Evolutionary conservation across 2,888 invertebrate species (phyloP).

Genomic region (Drepanosiphum platanoidis): DNA sequence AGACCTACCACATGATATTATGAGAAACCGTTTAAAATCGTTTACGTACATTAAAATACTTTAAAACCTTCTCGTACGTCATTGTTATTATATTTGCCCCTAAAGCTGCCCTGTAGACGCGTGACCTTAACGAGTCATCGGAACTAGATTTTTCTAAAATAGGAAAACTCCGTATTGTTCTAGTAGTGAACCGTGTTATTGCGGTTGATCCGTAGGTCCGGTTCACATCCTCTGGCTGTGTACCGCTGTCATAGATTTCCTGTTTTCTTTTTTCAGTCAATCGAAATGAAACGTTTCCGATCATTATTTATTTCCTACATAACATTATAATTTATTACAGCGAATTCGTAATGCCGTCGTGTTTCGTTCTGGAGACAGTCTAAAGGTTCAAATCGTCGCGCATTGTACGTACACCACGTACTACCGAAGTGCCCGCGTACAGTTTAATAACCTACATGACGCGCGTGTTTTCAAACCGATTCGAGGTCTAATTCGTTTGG

Average conservation of each 20-base stretch:
- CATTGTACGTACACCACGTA: no score
- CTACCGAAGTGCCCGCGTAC: background rate
- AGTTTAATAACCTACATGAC: background rate
- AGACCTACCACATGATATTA: background rate
- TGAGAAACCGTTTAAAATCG: background rate
- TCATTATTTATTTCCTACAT: slow-evolving; percentile 24
- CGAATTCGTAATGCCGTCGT: slow-evolving; percentile 25
- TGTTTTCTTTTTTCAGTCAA: slow-evolving; percentile 58
- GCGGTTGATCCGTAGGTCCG: slow-evolving; percentile 58
- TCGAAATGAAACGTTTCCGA: slow-evolving; percentile 50
- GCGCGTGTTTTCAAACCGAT: background rate
- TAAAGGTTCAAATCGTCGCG: background rate
- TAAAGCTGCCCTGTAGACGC: slow-evolving; percentile 7
- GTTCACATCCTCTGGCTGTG: slow-evolving; percentile 30
- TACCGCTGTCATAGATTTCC: slow-evolving; percentile 42
- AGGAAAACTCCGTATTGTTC: slow-evolving; percentile 26
- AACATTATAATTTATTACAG: slow-evolving; percentile 40
- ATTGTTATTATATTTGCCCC: background rate
- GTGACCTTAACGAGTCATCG: slow-evolving; percentile 15
- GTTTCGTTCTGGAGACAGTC: background rate
- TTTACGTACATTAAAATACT: background rate
- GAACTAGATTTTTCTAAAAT: slow-evolving; percentile 36
- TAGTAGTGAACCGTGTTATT: slow-evolving; percentile 51
- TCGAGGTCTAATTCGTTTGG: background rate
- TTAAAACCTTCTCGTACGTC: background rate